phyloP scores from a whole-genome alignment of 2,797 vertebrate genomes.

The Thunnus albacares region DNA sequence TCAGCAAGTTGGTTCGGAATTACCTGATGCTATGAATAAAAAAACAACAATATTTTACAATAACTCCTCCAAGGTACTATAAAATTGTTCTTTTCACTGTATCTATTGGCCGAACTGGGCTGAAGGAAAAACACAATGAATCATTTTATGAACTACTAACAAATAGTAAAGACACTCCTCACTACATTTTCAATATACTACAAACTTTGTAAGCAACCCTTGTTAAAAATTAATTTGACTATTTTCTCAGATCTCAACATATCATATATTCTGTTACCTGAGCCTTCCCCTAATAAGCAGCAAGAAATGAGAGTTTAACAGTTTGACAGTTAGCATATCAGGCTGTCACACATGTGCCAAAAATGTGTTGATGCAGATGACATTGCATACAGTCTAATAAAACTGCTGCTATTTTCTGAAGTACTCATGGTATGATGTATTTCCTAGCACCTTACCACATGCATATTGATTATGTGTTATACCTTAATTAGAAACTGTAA shows the following conservation, averaged over 20 bases:
- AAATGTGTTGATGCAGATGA: slow-evolving; percentile 33
- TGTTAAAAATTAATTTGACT: slow-evolving; percentile 8
- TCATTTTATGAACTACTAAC: slow-evolving; percentile 10
- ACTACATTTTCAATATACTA: neutral
- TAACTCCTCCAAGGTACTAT: slow-evolving; percentile 24
- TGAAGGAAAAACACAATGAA: slow-evolving; percentile 9
- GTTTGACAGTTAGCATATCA: slow-evolving; percentile 41
- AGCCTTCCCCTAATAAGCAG: slow-evolving; percentile 9
- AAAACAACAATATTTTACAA: slow-evolving; percentile 34
- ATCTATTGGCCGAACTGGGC: neutral
- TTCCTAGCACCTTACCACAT: slow-evolving; percentile 13
- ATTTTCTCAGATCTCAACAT: slow-evolving; percentile 15
- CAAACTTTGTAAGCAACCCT: slow-evolving; percentile 7
- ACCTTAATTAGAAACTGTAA: slow-evolving; percentile 42
- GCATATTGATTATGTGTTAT: slow-evolving; percentile 19
- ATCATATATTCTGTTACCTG: slow-evolving; percentile 7
- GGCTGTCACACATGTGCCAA: slow-evolving; percentile 24
- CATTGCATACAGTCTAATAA: slow-evolving; percentile 4
- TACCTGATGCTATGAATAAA: slow-evolving; percentile 47
- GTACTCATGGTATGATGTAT: neutral
- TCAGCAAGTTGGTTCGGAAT: slow-evolving; percentile 43
- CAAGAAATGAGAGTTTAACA: slow-evolving; percentile 59
- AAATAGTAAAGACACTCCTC: neutral
- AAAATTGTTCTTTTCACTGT: neutral
- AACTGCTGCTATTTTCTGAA: slow-evolving; percentile 26